phyloP scores from a whole-genome alignment of 2,113 vertebrate genomes.

The Hepsetus odoe region DNA sequence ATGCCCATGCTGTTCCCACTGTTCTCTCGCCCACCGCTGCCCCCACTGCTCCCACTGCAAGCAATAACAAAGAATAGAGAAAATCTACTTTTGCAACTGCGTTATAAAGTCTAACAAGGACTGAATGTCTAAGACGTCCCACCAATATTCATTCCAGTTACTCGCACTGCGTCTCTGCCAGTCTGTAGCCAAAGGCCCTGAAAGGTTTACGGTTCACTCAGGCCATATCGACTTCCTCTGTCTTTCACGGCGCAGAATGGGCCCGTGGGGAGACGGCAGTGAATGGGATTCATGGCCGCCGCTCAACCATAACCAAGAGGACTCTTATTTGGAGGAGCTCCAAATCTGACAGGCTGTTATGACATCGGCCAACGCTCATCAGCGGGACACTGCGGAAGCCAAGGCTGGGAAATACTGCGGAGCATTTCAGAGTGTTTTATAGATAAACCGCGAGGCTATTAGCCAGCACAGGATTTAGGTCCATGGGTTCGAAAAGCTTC shows the following conservation, averaged over 20 bases:
- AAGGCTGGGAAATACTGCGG: too few relatives aligned
- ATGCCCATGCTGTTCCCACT: constrained; percentile 90
- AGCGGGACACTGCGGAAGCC: background rate
- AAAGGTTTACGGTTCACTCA: background rate
- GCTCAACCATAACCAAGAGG: background rate
- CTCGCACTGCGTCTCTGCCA: background rate
- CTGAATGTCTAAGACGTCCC: background rate
- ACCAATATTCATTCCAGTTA: background rate
- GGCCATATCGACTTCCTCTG: background rate
- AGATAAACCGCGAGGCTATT: too few relatives aligned
- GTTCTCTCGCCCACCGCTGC: constrained; percentile 94
- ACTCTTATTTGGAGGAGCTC: constrained; percentile 3
- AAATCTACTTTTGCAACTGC: too few relatives aligned
- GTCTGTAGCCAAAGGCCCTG: background rate
- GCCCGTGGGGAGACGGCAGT: background rate
- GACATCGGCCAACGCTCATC: background rate
- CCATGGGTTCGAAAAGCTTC: too few relatives aligned
- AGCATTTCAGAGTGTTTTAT: background rate
- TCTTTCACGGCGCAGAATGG: background rate
- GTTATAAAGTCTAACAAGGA: background rate
- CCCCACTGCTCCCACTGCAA: constrained; percentile 91
- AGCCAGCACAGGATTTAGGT: too few relatives aligned
- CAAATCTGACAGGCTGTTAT: constrained; percentile 14
- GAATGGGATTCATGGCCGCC: constrained; percentile 8
- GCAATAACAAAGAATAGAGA: background rate